Conservation (phyloP, 2,113 vertebrate species). For the Gracilinanus agilis region DNA sequence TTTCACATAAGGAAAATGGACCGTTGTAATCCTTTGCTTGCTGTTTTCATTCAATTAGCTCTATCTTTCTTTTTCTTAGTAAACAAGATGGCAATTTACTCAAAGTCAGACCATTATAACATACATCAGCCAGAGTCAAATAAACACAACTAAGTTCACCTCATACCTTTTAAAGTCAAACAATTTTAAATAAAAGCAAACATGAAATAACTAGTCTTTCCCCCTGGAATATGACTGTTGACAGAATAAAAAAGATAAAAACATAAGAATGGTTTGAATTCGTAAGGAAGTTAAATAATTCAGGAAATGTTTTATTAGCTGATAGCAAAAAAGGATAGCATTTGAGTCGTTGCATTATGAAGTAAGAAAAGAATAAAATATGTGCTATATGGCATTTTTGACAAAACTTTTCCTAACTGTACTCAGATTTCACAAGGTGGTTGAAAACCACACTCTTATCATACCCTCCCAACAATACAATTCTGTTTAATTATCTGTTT, state of each 20-base stretch:
- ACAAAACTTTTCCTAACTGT: slow-evolving; percentile 82
- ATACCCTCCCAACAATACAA: slow-evolving; percentile 74
- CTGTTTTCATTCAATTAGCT: slow-evolving; percentile 76
- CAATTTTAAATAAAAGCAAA: slow-evolving; percentile 71
- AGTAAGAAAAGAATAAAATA: slow-evolving; percentile 80
- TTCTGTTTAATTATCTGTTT: slow-evolving; percentile 77
- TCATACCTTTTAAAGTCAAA: slow-evolving; percentile 74
- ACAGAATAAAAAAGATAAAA: slow-evolving; percentile 68
- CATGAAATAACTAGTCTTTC: slow-evolving; percentile 72
- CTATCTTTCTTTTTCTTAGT: slow-evolving; percentile 71
- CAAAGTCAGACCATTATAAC: slow-evolving; percentile 64
- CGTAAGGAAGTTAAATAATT: slow-evolving; percentile 83
- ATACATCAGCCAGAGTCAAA: slow-evolving; percentile 52
- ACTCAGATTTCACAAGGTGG: slow-evolving; percentile 82
- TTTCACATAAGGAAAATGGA: slow-evolving; percentile 74
- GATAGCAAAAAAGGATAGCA: slow-evolving; percentile 84
- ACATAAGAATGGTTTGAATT: slow-evolving; percentile 75
- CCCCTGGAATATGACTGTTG: slow-evolving; percentile 69
- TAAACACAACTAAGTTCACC: slow-evolving; percentile 55
- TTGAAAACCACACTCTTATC: slow-evolving; percentile 86
- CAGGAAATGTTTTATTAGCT: slow-evolving; percentile 89
- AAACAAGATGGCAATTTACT: slow-evolving; percentile 77
- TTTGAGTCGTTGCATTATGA: slow-evolving; percentile 76
- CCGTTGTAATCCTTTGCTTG: slow-evolving; percentile 66
- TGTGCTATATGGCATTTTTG: slow-evolving; percentile 77